phyloP scores from a whole-genome alignment of 2,888 invertebrate genomes.

The Metalampra italica region DNA sequence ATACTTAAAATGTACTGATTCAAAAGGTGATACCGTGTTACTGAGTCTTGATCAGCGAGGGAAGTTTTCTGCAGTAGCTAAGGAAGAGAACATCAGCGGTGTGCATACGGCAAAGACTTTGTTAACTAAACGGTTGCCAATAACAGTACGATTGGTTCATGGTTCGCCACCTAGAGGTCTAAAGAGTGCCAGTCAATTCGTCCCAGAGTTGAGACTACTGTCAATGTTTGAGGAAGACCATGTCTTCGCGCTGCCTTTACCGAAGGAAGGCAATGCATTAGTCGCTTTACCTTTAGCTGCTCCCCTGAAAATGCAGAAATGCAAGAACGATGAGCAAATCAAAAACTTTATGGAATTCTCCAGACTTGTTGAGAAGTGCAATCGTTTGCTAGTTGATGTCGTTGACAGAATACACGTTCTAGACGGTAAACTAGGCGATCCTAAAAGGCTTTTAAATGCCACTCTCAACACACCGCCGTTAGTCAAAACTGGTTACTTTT shows the following conservation, averaged over 20 bases:
- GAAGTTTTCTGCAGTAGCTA: conserved; percentile 94
- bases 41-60: conserved; percentile 92
- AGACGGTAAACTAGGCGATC: conserved; percentile 88
- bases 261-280: conserved; percentile 87
- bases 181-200: conserved; percentile 89
- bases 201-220: conserved; percentile 89
- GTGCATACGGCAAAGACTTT: conserved; percentile 95
- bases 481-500: conserved; percentile 82
- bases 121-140: conserved; percentile 92
- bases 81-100: conserved; percentile 95
- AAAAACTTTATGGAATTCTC: conserved; percentile 86
- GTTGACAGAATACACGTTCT: conserved; percentile 89
- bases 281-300: conserved; percentile 92
- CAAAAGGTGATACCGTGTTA: conserved; percentile 89
- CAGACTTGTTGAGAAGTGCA: conserved; percentile 87
- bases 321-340: conserved; percentile 89
- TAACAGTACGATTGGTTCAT: conserved; percentile 94
- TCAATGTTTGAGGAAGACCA: conserved; percentile 93
- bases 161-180: conserved; percentile 92
- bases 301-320: conserved; percentile 89
- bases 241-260: conserved; percentile 89
- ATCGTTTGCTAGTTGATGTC: conserved; percentile 84
- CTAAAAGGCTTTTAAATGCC: conserved; percentile 65
- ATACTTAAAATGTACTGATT: conserved; percentile 92
- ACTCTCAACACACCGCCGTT: conserved; percentile 64